Base-by-base conservation (phyloP, 1,140 invertebrate genomes). In the Aradophagus sp. region DNA sequence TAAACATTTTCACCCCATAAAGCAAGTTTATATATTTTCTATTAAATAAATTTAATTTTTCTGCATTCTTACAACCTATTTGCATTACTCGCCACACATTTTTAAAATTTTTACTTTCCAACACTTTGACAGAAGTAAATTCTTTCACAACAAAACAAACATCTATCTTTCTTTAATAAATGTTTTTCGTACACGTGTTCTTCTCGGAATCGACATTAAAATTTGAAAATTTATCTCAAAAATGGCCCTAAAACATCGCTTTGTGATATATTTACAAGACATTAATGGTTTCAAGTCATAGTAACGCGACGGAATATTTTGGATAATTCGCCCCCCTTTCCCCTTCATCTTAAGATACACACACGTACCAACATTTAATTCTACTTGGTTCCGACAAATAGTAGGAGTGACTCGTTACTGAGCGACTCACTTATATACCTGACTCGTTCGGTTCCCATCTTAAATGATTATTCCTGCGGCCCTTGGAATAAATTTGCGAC, bases 401-500 rank as follows among this genome's bases (percentile, higher is more conserved):
- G 52, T 47, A 63, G 47, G 50, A 62, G 59, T 70, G 67, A 70
- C 52, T 70, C 59, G 67, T 70, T 70, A 63, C 67, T 32, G 39
- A 69, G 70, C 75, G 69, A 74, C 68, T 71, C 79, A 42, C 68
- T 71, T 80, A 38, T 55, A 81, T 80, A 80, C 75, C 75, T 78
- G 77, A 34, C 65, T 23, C 19, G n/a, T 34, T 27, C 12, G 56
- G 53, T 59, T 74, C 55, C 66, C 74, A 76, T 79, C 39, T 66
- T 73, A 58, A 78, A 77, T 84, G 79, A 82, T 83, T 83, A 82
- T 84, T 84, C 80, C 73, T 79, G 45, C 55, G 66, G 73, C 59
- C 75, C 72, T 76, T 72, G 77, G 74, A 67, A 81, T 84, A 83
- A 84, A 84, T 84, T 84, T 74, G 63, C 73, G 61, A 67, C 68